These are phyloP conservation scores for Onthophagus sagittarius DNA, from an alignment of 2,888 invertebrate genomes.

Conservation along the genomic window DNA sequence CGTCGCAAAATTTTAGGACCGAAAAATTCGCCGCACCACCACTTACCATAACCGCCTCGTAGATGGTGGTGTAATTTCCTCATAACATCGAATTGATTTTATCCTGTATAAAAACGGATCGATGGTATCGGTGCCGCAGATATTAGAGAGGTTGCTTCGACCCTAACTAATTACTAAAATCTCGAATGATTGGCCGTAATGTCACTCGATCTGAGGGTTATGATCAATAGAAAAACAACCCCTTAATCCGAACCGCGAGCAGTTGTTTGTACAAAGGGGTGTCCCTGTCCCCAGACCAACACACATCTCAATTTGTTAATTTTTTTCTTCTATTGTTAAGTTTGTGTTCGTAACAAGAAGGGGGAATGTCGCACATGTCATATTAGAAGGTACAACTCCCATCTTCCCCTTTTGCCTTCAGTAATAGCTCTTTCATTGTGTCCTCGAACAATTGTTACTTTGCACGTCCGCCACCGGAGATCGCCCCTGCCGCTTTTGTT, in stretches of 20 bases:
- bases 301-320: neutral
- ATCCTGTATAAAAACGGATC: neutral
- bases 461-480: neutral
- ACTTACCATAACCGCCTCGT: neutral
- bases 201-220: neutral
- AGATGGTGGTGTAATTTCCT: neutral
- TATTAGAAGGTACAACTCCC: neutral
- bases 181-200: neutral
- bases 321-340: neutral
- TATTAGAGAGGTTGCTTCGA: neutral
- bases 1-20: slow-evolving; percentile 1
- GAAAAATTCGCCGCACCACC: slow-evolving; percentile 5
- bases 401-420: neutral
- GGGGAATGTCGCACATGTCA: neutral
- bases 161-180: neutral
- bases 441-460: neutral
- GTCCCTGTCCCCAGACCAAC: neutral
- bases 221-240: neutral
- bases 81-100: neutral
- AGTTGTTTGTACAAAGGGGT: neutral
- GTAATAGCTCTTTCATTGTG: neutral
- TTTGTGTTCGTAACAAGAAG: neutral
- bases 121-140: neutral
- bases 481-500: neutral
- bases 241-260: neutral